phyloP scores from a whole-genome alignment of 2,797 vertebrate species.

The Ptychadena robeensis region DNA sequence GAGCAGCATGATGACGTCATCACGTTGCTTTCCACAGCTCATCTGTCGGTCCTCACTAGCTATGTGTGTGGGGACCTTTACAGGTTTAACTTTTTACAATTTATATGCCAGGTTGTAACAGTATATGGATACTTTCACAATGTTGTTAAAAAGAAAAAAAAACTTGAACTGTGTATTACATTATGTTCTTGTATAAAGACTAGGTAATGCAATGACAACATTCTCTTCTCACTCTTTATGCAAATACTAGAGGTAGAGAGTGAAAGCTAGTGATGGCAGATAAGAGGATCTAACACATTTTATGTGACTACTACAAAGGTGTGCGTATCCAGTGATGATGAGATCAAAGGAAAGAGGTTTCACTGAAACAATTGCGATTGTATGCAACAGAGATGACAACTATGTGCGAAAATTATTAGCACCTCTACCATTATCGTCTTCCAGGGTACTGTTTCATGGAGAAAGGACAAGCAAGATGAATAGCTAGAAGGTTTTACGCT shows the following conservation, averaged over 20 bases:
- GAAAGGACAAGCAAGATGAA: background rate
- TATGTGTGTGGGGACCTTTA: too few relatives aligned
- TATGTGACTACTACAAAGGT: conserved; percentile 32
- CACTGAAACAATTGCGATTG: conserved; percentile 39
- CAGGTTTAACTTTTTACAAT: too few relatives aligned
- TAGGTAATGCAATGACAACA: conserved; percentile 30
- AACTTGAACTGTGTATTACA: background rate
- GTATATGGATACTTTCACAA: too few relatives aligned
- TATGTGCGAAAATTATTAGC: conserved; percentile 48
- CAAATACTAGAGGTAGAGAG: conserved; percentile 29
- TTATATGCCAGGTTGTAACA: too few relatives aligned
- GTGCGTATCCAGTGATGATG: background rate
- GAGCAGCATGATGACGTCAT: too few relatives aligned
- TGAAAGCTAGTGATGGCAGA: conserved; percentile 17
- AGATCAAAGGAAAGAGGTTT: conserved; percentile 38
- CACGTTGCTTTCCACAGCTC: too few relatives aligned
- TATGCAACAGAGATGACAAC: conserved; percentile 4
- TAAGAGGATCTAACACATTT: conserved; percentile 52
- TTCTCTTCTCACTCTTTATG: conserved; percentile 38
- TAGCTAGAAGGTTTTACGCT: background rate
- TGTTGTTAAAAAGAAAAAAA: background rate
- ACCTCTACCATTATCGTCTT: background rate
- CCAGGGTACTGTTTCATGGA: background rate
- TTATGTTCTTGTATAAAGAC: background rate
- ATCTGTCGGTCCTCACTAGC: too few relatives aligned